A percentile compares a stretch with the other conserved stretches of the same genome.
Evolutionary conservation across 2,113 vertebrate species (phyloP).

Genomic region (Gnathonemus longibarbis): DNA sequence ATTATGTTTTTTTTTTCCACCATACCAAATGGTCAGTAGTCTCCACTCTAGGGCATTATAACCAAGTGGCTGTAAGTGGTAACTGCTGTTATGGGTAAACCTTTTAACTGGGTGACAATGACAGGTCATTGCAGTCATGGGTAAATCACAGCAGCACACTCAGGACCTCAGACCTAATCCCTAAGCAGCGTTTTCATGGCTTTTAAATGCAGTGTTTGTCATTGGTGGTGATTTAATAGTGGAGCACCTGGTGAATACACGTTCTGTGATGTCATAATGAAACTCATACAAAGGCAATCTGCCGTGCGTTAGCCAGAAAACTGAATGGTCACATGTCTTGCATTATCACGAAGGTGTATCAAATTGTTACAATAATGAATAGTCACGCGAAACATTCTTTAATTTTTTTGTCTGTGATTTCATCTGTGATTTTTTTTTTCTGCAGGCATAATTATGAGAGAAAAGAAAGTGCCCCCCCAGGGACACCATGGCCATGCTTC

Average conservation of each 20-base stretch:
- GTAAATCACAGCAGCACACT: not conserved
- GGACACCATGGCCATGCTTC: conserved; percentile 49
- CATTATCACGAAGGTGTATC: not conserved
- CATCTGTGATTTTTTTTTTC: not conserved
- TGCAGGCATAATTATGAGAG: conserved; percentile 61
- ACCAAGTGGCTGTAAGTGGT: not conserved
- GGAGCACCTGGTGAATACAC: not conserved
- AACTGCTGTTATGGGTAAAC: not conserved
- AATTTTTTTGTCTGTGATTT: not conserved
- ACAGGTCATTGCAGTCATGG: not conserved
- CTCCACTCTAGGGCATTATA: not conserved
- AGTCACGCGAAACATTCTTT: not conserved
- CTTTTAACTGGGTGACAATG: not conserved
- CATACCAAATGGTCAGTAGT: not conserved
- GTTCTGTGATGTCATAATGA: not conserved
- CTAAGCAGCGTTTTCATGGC: not conserved
- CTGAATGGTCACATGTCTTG: not conserved
- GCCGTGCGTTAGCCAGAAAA: not conserved
- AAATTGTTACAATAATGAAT: not conserved
- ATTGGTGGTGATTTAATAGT: not conserved
- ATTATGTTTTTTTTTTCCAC: not conserved
- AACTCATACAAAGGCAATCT: not conserved
- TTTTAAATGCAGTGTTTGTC: not conserved
- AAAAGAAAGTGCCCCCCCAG: conserved; percentile 57
- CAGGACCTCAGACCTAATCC: not conserved